These are phyloP conservation scores for Plestiodon gilberti DNA, from an alignment of 2,113 vertebrate genomes.

Conservation along the genomic window DNA sequence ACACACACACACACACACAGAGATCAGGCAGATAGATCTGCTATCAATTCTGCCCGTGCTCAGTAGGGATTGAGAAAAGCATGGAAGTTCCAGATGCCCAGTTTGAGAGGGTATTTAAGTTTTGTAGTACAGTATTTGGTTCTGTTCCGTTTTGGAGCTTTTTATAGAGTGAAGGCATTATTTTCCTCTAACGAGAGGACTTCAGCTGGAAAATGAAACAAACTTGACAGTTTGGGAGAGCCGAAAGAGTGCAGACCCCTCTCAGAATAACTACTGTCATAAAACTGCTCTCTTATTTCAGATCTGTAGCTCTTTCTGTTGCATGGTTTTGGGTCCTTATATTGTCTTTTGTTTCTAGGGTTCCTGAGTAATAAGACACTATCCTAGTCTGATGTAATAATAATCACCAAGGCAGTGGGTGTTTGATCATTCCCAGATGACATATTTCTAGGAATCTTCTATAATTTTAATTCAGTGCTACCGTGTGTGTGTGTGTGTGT, in stretches of 20 bases:
- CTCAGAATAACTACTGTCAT: neutral
- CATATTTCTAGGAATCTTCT: conserved; percentile 1
- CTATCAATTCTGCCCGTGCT: conserved; percentile 5
- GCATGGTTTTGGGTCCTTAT: neutral
- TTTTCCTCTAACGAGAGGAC: neutral
- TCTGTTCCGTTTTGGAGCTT: rapidly evolving
- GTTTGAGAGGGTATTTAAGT: neutral
- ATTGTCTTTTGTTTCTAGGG: neutral
- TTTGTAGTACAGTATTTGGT: neutral
- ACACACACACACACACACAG: too few relatives aligned
- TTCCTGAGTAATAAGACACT: neutral
- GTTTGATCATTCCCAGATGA: neutral
- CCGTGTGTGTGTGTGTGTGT: neutral
- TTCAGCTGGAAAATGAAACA: neutral
- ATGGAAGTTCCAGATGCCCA: neutral
- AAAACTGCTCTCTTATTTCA: neutral
- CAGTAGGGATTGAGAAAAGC: neutral
- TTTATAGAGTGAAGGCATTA: rapidly evolving
- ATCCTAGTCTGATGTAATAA: neutral
- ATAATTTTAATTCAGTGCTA: neutral
- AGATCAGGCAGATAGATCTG: conserved; percentile 18
- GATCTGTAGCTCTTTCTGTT: neutral
- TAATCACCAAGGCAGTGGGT: neutral
- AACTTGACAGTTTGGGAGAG: neutral
- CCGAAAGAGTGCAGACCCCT: neutral